phyloP scores from a whole-genome alignment of 2,888 invertebrate species.

The Spilarctia lutea region DNA sequence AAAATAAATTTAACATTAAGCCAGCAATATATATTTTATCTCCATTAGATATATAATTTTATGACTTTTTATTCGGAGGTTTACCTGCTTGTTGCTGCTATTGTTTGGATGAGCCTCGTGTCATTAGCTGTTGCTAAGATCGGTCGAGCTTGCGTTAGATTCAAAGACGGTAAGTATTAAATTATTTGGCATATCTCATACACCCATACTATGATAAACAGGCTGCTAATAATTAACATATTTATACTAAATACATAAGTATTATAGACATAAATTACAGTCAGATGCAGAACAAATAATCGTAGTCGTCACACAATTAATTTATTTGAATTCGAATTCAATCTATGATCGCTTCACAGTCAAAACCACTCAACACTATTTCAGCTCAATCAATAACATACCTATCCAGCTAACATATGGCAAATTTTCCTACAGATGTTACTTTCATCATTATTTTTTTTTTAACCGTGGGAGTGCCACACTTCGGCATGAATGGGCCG shows the following conservation, averaged over 20 bases:
- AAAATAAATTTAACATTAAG: too few relatives aligned
- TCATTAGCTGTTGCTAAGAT: slow-evolving; percentile 71
- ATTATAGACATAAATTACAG: not conserved
- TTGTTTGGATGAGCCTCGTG: slow-evolving; percentile 69
- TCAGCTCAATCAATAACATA: not conserved
- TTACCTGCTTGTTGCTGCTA: slow-evolving; percentile 74
- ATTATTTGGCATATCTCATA: not conserved
- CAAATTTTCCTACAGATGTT: not conserved
- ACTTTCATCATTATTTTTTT: not conserved
- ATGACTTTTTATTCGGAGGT: slow-evolving; percentile 69
- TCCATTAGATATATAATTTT: not conserved
- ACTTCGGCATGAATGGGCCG: too few relatives aligned
- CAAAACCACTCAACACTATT: not conserved
- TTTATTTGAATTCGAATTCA: too few relatives aligned
- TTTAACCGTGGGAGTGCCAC: too few relatives aligned
- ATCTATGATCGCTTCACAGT: not conserved
- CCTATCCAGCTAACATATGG: not conserved
- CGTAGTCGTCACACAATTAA: too few relatives aligned
- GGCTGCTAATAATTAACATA: too few relatives aligned
- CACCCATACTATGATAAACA: too few relatives aligned
- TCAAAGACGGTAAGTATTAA: slow-evolving; percentile 69
- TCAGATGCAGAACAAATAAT: too few relatives aligned
- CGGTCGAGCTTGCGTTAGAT: slow-evolving; percentile 69
- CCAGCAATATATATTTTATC: not conserved
- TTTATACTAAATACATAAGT: not conserved